Conservation (phyloP, 2,888 invertebrate species). For the Lasioglossum vierecki region DNA sequence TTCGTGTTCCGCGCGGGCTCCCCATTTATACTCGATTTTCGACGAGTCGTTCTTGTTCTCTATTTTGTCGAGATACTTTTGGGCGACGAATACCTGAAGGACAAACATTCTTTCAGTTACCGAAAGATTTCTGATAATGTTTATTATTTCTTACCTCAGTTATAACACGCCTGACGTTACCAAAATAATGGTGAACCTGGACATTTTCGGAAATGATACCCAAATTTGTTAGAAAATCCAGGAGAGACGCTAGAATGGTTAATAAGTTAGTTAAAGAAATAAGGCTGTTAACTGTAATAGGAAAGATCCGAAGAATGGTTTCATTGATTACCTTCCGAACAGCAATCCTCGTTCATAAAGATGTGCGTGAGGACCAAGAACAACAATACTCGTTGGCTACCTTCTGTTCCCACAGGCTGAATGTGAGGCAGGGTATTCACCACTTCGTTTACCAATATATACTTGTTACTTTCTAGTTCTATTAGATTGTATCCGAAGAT, state of each 20-base stretch:
- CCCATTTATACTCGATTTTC: slow-evolving; percentile 85
- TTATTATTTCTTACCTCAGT: slow-evolving; percentile 69
- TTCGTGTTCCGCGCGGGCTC: slow-evolving; percentile 85
- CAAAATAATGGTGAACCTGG: slow-evolving; percentile 72
- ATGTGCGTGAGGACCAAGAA: slow-evolving; percentile 85
- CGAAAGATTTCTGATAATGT: neutral
- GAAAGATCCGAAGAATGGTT: neutral
- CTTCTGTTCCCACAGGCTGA: slow-evolving; percentile 72
- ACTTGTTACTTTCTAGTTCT: slow-evolving; percentile 81
- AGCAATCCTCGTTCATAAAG: slow-evolving; percentile 85
- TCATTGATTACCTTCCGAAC: slow-evolving; percentile 84
- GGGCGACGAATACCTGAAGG: slow-evolving; percentile 82
- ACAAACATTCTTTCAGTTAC: slow-evolving; percentile 1
- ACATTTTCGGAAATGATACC: slow-evolving; percentile 83
- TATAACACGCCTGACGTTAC: slow-evolving; percentile 72
- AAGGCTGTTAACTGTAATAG: neutral
- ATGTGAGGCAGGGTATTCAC: slow-evolving; percentile 67
- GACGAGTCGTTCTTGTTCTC: slow-evolving; percentile 83
- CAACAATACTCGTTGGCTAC: slow-evolving; percentile 84
- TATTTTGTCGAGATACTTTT: slow-evolving; percentile 73
- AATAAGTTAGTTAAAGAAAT: neutral
- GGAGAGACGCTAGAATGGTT: slow-evolving; percentile 84
- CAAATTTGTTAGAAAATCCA: slow-evolving; percentile 84
- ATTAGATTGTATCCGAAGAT: slow-evolving; percentile 85
- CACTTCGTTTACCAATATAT: slow-evolving; percentile 75